These are phyloP conservation scores for Drosophila lacertosa DNA, from an alignment of 1,140 invertebrate species.

Conservation along the genomic window DNA sequence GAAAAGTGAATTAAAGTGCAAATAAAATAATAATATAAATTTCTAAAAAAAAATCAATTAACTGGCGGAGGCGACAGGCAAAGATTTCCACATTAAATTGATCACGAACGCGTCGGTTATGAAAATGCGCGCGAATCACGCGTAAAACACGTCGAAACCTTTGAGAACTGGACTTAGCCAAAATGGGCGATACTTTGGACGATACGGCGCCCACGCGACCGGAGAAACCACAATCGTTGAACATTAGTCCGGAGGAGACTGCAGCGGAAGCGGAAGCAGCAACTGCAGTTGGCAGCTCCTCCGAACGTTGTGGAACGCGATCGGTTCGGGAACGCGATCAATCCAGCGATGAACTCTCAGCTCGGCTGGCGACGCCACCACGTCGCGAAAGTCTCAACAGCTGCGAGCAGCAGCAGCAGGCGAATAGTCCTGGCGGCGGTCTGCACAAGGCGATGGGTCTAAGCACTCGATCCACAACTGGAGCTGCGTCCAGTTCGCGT, in stretches of 20 bases:
- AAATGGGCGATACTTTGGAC: constrained; percentile 68
- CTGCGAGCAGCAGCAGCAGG: constrained; percentile 44
- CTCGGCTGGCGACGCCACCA: constrained; percentile 40
- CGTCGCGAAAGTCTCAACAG: constrained; percentile 76
- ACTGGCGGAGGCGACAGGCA: constrained; percentile 47
- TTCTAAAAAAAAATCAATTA: constrained; percentile 18
- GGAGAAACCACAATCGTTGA: constrained; percentile 73
- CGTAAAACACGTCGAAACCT: constrained; percentile 29
- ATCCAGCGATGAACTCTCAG: constrained; percentile 65
- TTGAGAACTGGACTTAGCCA: constrained; percentile 1
- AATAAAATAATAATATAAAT: constrained; percentile 25
- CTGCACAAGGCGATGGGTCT: constrained; percentile 42
- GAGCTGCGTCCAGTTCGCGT: constrained; percentile 27
- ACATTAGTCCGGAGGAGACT: constrained; percentile 57
- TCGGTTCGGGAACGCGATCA: constrained; percentile 66
- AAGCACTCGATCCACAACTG: neutral
- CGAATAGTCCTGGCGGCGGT: constrained; percentile 44
- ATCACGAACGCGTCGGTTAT: neutral
- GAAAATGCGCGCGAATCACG: constrained; percentile 26
- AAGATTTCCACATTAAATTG: constrained; percentile 18
- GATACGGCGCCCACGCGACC: constrained; percentile 66
- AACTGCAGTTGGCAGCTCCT: neutral
- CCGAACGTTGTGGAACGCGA: constrained; percentile 38
- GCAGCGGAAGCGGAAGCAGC: constrained; percentile 10
- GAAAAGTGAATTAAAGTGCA: constrained; percentile 50